phyloP scores from a whole-genome alignment of 2,888 invertebrate genomes.

The Panorpa germanica region DNA sequence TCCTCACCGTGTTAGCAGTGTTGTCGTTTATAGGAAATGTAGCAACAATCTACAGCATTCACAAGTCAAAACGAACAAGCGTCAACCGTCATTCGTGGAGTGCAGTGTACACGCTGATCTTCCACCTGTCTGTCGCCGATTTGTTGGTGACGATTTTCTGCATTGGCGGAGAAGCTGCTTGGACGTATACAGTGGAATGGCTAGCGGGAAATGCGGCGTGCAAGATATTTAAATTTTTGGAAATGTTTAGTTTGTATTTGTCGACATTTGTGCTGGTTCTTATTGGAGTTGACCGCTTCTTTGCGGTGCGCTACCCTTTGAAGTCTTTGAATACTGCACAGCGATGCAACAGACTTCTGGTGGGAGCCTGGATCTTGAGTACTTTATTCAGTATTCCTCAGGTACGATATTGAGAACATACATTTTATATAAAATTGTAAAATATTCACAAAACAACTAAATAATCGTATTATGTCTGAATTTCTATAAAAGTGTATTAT shows the following conservation, averaged over 20 bases:
- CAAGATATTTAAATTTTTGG: conserved; percentile 61
- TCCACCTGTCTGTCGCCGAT: conserved; percentile 69
- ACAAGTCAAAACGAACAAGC: conserved; percentile 36
- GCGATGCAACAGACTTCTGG: conserved; percentile 45
- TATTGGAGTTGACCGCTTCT: conserved; percentile 66
- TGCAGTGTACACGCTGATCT: conserved; percentile 56
- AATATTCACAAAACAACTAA: too few relatives aligned
- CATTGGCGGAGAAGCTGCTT: conserved; percentile 60
- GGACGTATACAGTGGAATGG: conserved; percentile 69
- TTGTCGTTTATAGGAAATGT: conserved; percentile 56
- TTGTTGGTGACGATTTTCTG: conserved; percentile 65
- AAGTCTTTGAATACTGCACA: too few relatives aligned
- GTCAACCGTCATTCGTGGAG: conserved; percentile 44
- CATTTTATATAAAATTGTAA: too few relatives aligned
- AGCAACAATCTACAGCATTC: conserved; percentile 59
- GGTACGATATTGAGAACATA: too few relatives aligned
- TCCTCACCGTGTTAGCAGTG: conserved; percentile 48
- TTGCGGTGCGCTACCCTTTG: conserved; percentile 66
- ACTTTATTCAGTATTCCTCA: conserved; percentile 61
- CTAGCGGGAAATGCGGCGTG: conserved; percentile 56
- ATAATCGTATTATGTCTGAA: too few relatives aligned
- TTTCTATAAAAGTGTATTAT: too few relatives aligned
- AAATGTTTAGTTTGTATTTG: conserved; percentile 65
- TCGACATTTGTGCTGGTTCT: conserved; percentile 68
- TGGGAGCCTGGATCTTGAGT: conserved; percentile 52